Evolutionary conservation across 92 coral and sea anemone genomes (phyloP).

Genomic region (Phenganax marumi): DNA sequence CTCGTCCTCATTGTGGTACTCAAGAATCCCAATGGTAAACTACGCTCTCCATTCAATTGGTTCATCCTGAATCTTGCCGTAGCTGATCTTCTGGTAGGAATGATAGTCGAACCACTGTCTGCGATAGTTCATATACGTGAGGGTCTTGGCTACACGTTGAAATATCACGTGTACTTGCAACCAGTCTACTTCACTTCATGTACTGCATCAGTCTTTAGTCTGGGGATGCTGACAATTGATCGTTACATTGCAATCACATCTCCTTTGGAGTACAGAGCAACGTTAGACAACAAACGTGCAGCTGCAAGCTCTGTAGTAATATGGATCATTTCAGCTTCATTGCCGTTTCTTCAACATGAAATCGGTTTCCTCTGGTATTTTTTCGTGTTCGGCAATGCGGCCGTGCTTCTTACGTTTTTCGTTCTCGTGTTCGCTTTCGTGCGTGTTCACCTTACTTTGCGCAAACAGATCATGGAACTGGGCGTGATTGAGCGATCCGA

Average conservation of each 20-base stretch:
- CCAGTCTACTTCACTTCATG: constrained; percentile 62
- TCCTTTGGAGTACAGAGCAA: constrained; percentile 61
- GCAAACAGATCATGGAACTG: constrained; percentile 59
- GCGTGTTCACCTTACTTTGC: constrained; percentile 73
- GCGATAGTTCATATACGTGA: constrained; percentile 22
- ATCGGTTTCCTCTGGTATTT: constrained; percentile 60
- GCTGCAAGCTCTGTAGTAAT: constrained; percentile 47
- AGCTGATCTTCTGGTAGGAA: constrained; percentile 30
- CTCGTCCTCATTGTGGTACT: constrained; percentile 29
- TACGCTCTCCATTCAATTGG: constrained; percentile 36
- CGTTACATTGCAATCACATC: constrained; percentile 64
- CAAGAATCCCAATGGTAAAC: constrained; percentile 28
- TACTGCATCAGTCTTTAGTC: constrained; percentile 62
- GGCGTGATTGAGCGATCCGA: constrained; percentile 56
- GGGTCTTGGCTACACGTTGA: constrained; percentile 14
- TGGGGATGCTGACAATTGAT: constrained; percentile 59
- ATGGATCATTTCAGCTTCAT: constrained; percentile 50
- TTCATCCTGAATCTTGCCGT: constrained; percentile 31
- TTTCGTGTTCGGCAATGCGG: constrained; percentile 71
- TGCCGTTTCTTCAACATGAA: constrained; percentile 41
- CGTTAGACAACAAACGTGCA: constrained; percentile 49
- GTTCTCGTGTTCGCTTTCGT: constrained; percentile 82
- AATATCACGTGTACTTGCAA: constrained; percentile 21
- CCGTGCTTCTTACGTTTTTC: constrained; percentile 75
- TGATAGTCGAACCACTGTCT: constrained; percentile 28